Base-by-base conservation (phyloP, 1,140 invertebrate genomes). In the Nylanderia fulva region DNA sequence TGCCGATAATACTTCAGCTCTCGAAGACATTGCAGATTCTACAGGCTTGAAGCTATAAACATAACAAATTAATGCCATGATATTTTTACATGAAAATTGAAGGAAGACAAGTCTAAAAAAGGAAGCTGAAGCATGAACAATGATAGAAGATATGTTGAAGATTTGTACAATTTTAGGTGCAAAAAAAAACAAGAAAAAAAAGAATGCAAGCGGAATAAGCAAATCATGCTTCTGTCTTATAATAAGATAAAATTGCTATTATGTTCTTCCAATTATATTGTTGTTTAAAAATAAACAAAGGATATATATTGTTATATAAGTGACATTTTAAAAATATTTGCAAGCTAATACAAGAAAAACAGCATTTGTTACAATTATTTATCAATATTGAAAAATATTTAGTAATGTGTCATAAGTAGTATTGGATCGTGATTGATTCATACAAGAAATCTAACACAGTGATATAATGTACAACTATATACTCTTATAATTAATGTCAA, bases 41-140 rank as follows among this genome's bases (percentile, higher is more conserved):
- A 66, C 60, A 83, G 60, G 9, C 6, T 86, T 80, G 7, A 76
- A 85, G 77, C 90, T 91, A 86, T 42, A 85, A 91, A 68, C 52
- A 90, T 39, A 21, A 74, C 24, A 36, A 86, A 56, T 54, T 11
- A 60, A 56, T 7, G 56, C 3, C 27, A 18, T 48, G 15, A 71
- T 29, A 15, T 21, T 58, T 52, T 85, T 69, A 9, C 5, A 74
- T 24, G 42, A 60, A 33, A 76, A 54, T 76, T 6, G 15, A 0
- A 15, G 13, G 45, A 18, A n/a, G 0, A 29, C 15, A 11, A 76
- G 8, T 79, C 15, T 7, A 52, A 68, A 36, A n/a, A 11, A 52
- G 24, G n/a, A 68, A 52, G 21, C 24, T 68, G 11, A 58, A 80
- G 64, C 11, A 77, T 79, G 29, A 66, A 68, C 15, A 79, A 42